Evolutionary conservation across 1,140 invertebrate genomes (phyloP).

Genomic region (Hylaeus volcanicus): DNA sequence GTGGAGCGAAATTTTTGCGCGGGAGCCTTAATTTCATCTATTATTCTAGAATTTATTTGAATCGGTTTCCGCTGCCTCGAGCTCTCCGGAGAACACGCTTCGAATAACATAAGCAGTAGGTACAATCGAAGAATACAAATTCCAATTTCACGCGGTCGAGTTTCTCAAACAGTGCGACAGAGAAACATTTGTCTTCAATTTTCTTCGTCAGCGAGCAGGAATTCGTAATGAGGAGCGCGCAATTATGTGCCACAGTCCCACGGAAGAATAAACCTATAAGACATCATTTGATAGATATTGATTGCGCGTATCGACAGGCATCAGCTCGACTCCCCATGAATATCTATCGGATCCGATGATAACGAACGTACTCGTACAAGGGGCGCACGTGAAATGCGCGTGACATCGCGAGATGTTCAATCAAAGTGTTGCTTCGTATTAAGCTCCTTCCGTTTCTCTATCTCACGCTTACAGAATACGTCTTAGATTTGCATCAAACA

Average conservation of each 20-base stretch:
- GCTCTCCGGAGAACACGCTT: neutral
- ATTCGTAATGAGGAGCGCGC: neutral
- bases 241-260: neutral
- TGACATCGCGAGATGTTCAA: slow-evolving; percentile 43
- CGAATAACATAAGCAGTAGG: too few species aligned
- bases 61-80: too few species aligned
- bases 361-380: slow-evolving; percentile 37
- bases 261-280: slow-evolving; percentile 12
- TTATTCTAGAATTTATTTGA: too few species aligned
- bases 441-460: neutral
- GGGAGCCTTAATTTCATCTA: too few species aligned
- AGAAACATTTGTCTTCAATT: neutral
- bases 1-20: too few species aligned
- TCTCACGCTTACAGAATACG: neutral
- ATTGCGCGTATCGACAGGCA: slow-evolving; percentile 24
- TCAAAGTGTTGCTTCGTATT: slow-evolving; percentile 31
- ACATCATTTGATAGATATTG: slow-evolving; percentile 29
- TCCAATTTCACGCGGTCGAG: neutral
- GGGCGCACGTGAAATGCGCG: slow-evolving; percentile 25
- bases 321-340: slow-evolving; percentile 42
- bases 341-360: slow-evolving; percentile 37
- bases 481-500: too few species aligned
- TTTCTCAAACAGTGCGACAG: neutral
- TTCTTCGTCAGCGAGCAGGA: neutral
- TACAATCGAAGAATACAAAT: neutral